Evolutionary conservation across 35 echinoderm and acorn worm genomes (phyloP).

Genomic region (Ophiothrix spiculata): DNA sequence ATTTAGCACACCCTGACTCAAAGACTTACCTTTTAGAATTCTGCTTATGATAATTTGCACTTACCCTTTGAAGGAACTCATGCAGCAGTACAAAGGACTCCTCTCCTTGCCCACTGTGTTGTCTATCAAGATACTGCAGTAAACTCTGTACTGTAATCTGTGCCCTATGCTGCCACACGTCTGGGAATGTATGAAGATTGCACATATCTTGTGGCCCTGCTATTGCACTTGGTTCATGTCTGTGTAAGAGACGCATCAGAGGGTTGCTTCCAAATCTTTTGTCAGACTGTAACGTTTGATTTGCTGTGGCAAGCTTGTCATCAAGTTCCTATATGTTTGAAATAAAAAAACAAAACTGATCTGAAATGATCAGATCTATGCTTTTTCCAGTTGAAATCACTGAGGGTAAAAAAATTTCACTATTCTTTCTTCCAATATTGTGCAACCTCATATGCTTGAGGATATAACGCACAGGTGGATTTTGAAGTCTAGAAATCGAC

Average conservation of each 20-base stretch:
- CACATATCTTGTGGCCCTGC: background rate
- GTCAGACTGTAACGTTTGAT: background rate
- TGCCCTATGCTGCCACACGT: conserved; percentile 31
- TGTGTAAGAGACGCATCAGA: conserved; percentile 8
- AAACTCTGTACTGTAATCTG: conserved; percentile 19
- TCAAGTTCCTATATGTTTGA: background rate
- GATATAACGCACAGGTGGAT: too few relatives aligned
- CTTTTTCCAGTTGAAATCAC: too few relatives aligned
- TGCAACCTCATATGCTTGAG: too few relatives aligned
- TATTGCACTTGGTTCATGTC: background rate
- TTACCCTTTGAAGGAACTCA: conserved; percentile 22
- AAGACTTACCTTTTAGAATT: too few relatives aligned
- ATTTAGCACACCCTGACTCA: too few relatives aligned
- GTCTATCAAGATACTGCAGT: conserved; percentile 10
- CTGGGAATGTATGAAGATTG: background rate
- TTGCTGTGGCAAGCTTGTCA: background rate
- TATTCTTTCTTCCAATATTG: too few relatives aligned
- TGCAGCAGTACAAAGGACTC: background rate
- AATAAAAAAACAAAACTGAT: too few relatives aligned
- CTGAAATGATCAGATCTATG: too few relatives aligned
- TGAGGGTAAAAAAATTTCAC: too few relatives aligned
- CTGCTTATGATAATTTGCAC: too few relatives aligned
- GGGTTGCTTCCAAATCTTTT: conserved; percentile 32
- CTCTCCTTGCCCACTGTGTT: background rate
- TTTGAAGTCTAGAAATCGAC: too few relatives aligned